Evolutionary conservation across 1,140 invertebrate genomes (phyloP), one percentile per base, ranked within the genome.

Genomic region (Aphidius ervi): DNA sequence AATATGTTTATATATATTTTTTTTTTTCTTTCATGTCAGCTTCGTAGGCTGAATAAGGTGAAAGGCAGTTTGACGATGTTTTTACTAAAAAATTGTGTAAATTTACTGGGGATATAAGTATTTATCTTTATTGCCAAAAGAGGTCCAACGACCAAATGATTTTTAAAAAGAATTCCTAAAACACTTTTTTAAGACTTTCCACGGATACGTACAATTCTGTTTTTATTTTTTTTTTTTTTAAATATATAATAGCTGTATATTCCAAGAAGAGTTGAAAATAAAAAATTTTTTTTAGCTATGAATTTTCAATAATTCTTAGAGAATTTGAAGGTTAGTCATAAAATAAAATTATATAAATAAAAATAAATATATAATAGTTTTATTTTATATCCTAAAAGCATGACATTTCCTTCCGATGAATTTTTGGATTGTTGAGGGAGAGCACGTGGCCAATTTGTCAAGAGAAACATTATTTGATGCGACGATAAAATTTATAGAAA

Each of bases 391-490:
- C 23, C 39, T 20, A 59, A 53, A 59, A 59, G 48, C 9, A 9
- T 46, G n/a, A n/a, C 31, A 54, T 39, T 46, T 57, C 40, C 56
- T 46, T 39, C 48, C 39, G 10, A 39, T 31, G 23, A 31, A 31
- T 31, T 3, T 43, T 20, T 9, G 39, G 40, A 46, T 56, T 42
- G 23, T 37, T 3, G 47, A 60, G 43, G 45, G 41, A 65, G 52
- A 64, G 72, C 78, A 79, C 77, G 78, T 74, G 78, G 71, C 73
- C 74, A 75, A 80, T 80, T 79, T 80, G 77, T 79, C 75, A 73
- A 16, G 68, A 9, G 41, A 58, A 69, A 46, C 52, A n/a, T 47
- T 31, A 31, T 31, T 31, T 31, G 23, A 31, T 59, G 46, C 46
- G 56, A 63, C 57, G 45, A 43, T 47, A 58, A 40, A 40, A 23